phyloP scores from a whole-genome alignment of 2,113 vertebrate genomes.

The Cephalopholis sonnerati region DNA sequence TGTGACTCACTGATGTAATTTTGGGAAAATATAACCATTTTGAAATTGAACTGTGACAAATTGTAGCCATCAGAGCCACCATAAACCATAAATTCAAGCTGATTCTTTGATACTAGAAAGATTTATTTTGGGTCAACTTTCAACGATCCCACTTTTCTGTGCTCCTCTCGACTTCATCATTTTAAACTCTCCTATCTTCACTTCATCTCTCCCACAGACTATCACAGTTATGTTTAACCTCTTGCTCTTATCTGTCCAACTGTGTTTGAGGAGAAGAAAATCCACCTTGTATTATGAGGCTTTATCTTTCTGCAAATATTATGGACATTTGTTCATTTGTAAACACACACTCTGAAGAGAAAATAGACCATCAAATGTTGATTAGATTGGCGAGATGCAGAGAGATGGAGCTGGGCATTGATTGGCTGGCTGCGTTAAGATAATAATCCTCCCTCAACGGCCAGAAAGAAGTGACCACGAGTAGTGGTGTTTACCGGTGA shows the following conservation, averaged over 20 bases:
- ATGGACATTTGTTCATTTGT: conserved; percentile 10
- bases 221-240: conserved; percentile 14
- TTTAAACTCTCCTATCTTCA: conserved; percentile 3
- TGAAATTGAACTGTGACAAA: not conserved
- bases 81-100: not conserved
- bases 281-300: conserved; percentile 27
- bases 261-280: conserved; percentile 25
- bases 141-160: not conserved
- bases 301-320: conserved; percentile 55
- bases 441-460: conserved; percentile 52
- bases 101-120: not conserved
- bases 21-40: not conserved
- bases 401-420: conserved; percentile 13
- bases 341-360: conserved; percentile 38
- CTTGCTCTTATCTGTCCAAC: not conserved
- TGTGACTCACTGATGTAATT: no score
- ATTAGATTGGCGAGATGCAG: conserved; percentile 27
- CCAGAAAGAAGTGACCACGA: conserved; percentile 8
- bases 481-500: conserved; percentile 12
- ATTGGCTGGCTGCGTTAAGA: conserved; percentile 31
- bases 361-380: conserved; percentile 30
- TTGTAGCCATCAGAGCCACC: not conserved
- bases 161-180: not conserved
- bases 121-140: not conserved
- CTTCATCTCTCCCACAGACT: conserved; percentile 11